These are phyloP conservation scores for Ceramica pisi DNA, from an alignment of 2,888 invertebrate species.

Conservation along the genomic window DNA sequence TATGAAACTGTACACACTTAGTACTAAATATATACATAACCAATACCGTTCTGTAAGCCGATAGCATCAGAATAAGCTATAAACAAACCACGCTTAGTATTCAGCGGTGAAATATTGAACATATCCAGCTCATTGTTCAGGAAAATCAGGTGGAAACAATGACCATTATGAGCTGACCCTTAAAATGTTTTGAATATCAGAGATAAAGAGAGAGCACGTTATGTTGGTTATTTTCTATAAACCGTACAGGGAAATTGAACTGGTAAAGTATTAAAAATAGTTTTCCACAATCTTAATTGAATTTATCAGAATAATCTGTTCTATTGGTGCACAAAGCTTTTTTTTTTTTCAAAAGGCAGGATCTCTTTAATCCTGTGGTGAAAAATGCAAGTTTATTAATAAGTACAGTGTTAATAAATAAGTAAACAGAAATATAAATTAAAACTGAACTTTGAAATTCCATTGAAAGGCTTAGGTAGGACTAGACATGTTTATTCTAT, in stretches of 20 bases:
- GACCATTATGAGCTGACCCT: constrained; percentile 31
- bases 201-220: constrained; percentile 8
- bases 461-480: neutral
- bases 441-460: neutral
- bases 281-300: neutral
- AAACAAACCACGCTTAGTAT: constrained; percentile 37
- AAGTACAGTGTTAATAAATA: no score
- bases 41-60: constrained; percentile 12
- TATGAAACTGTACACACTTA: neutral
- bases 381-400: neutral
- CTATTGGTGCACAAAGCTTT: neutral
- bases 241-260: constrained; percentile 21
- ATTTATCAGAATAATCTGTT: neutral
- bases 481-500: neutral
- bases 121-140: constrained; percentile 27
- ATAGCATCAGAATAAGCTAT: constrained; percentile 33
- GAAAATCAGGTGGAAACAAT: constrained; percentile 35
- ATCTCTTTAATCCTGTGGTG: no score
- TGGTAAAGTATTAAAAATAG: constrained; percentile 6
- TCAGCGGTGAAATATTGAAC: constrained; percentile 37
- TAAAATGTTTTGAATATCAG: neutral
- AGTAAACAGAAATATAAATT: neutral
- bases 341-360: neutral
- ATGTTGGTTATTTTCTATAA: constrained; percentile 13
- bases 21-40: constrained; percentile 9